phyloP scores from a whole-genome alignment of 2,113 vertebrate genomes.

The Gymnocephalus cernua region DNA sequence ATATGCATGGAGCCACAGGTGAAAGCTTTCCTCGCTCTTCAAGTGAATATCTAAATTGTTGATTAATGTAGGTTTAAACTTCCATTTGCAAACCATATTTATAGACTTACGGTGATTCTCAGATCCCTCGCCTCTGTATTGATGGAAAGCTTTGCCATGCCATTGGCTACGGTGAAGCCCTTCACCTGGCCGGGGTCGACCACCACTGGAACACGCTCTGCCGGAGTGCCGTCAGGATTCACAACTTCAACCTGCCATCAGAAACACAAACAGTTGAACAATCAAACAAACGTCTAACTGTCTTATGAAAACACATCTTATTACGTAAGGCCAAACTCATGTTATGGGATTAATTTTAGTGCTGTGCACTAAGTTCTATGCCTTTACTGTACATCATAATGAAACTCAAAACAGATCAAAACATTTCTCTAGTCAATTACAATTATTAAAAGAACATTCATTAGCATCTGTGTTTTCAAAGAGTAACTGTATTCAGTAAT shows the following conservation, averaged over 20 bases:
- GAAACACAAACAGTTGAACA: neutral
- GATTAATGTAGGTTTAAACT: neutral
- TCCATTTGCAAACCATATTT: neutral
- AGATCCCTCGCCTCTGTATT: slow-evolving; percentile 65
- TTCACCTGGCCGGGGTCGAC: neutral
- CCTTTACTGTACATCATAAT: neutral
- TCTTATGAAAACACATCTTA: neutral
- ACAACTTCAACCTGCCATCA: slow-evolving; percentile 79
- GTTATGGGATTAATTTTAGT: neutral
- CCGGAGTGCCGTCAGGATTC: slow-evolving; percentile 85
- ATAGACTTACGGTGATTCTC: slow-evolving; percentile 66
- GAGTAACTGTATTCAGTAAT: neutral
- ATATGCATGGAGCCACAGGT: neutral
- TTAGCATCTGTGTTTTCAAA: neutral
- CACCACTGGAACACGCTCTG: slow-evolving; percentile 62
- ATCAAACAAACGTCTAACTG: neutral
- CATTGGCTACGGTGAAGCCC: slow-evolving; percentile 55
- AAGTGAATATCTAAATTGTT: neutral
- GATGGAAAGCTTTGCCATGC: slow-evolving; percentile 75
- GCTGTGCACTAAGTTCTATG: neutral
- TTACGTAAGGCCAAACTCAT: neutral
- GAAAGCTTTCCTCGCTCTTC: neutral
- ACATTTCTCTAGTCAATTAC: neutral
- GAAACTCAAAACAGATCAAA: neutral
- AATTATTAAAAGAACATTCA: neutral